Evolutionary conservation across 2,797 vertebrate species (phyloP), one percentile per base, ranked within the genome.

Genomic region (Mallotus villosus): DNA sequence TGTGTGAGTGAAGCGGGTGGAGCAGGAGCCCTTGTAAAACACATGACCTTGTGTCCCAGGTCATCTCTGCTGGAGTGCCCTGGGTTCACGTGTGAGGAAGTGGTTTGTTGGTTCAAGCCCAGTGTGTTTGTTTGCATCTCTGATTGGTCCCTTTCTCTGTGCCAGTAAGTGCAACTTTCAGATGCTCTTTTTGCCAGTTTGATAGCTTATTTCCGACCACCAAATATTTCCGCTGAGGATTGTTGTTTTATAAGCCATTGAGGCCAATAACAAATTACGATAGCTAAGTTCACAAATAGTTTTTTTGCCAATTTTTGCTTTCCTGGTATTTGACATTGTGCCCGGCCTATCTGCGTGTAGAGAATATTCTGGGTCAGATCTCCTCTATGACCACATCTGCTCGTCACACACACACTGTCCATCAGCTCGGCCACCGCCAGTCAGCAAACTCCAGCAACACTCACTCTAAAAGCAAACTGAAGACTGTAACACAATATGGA

Each of bases 51-150:
- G 19, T 34, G 63, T 21, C 29, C 12, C 19, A 84, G 89, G 89
- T 89, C 88, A 82, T 86, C 73, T 86, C 87, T 88, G 89, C 85
- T 89, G 78, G 77, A 85, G 87, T 84, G 81, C 79, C 76, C 80
- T 79, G 79, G 77, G 88, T 86, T 90, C 67, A 85, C 85, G 88
- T 88, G 87, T 86, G 82, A 87, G 86, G 89, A 90, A 89, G 87
- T 82, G 78, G 71, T 0, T 24, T 90, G 90, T 91, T 88, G 80
- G 86, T 89, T 89, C 86, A 86, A 84, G 85, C 53, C 83, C 79
- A 68, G 74, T 67, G 81, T 81, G 87, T 92, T 89, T 92, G 85
- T 85, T 92, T 92, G 86, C 81, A 86, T 76, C 63, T 85, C 88
- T 91, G 89, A 91, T 87, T 90, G 69, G 81, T 74, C 51, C 64